These are phyloP conservation scores for Aproaerema taeniolella DNA, from an alignment of 2,888 invertebrate species.

Conservation along the genomic window DNA sequence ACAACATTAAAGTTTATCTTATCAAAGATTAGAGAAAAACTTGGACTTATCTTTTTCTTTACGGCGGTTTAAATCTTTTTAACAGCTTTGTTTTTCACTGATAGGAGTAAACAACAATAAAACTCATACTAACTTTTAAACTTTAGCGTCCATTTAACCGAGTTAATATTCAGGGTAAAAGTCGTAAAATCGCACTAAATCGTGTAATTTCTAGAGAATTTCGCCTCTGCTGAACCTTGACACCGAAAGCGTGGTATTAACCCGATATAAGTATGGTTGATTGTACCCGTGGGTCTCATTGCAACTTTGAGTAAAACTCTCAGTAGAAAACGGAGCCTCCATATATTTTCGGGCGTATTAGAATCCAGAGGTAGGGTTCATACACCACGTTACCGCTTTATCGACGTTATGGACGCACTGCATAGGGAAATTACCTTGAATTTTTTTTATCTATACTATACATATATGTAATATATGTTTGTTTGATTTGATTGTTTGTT, in stretches of 20 bases:
- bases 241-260: slow-evolving; percentile 45
- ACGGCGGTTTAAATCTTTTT: too few species aligned
- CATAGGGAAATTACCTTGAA: too few species aligned
- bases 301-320: slow-evolving; percentile 44
- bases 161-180: neutral
- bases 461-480: too few species aligned
- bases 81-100: too few species aligned
- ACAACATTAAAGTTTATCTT: too few species aligned
- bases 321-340: slow-evolving; percentile 40
- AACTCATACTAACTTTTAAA: slow-evolving; percentile 1
- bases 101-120: too few species aligned
- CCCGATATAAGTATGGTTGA: slow-evolving; percentile 53
- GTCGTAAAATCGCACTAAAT: slow-evolving; percentile 23
- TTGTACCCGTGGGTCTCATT: slow-evolving; percentile 51
- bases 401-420: too few species aligned
- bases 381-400: slow-evolving; percentile 1
- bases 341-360: slow-evolving; percentile 55
- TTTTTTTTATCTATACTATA: too few species aligned
- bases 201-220: slow-evolving; percentile 40
- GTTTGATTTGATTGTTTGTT: too few species aligned
- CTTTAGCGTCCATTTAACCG: neutral
- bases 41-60: too few species aligned
- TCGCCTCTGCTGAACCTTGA: slow-evolving; percentile 47
- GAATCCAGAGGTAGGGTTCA: slow-evolving; percentile 22
- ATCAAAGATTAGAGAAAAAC: too few species aligned